Base-by-base conservation (phyloP, 2,113 vertebrate genomes). In the Willisornis vidua region DNA sequence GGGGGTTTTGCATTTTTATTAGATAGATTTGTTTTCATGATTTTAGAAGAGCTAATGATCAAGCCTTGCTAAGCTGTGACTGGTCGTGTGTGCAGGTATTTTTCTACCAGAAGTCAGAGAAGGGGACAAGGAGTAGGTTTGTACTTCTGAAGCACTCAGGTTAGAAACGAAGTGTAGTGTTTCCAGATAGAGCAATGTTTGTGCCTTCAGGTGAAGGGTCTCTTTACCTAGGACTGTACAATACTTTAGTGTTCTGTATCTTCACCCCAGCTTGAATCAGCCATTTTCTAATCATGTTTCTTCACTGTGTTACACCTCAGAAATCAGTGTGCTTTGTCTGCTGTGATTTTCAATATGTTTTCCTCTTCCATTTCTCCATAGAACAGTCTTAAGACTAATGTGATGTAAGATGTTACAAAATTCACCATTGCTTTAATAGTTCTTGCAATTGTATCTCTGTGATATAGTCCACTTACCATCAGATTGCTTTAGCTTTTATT, bases 331-430 rank as follows among this genome's bases (percentile, higher is more conserved):
- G 22, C 49, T 83, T 92, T 89, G 43, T 77, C 80, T 95, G 39
- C 77, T 1, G 8, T 80, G 66, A 77, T 88, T 92, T 86, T 49
- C 65, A 33, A 49, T 62, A 46, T 25, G 20, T 83, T 94, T 94
- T 72, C 28, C 6, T 88, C 72, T 94, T 92, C 83, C 17, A 81
- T 94, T 67, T 95, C 63, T 90, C 45, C 49, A 26, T 10, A 84
- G 35, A 84, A 33, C 14, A 75, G 41, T 85, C 70, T 80, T 80
- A 37, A 93, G 83, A 86, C 77, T 55, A 88, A 29, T 1, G 1
- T 59, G 43, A 93, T 94, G 77, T 91, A 62, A 95, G 61, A 20
- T 90, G 31, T 87, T 89, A 61, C 26, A 79, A 94, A 92, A 76
- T 70, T 16, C 46, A 63, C n/a, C 41, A 33, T 74, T 93, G 71